Conservation (phyloP, 2,797 vertebrate species). For the Sebastolobus altivelis region DNA sequence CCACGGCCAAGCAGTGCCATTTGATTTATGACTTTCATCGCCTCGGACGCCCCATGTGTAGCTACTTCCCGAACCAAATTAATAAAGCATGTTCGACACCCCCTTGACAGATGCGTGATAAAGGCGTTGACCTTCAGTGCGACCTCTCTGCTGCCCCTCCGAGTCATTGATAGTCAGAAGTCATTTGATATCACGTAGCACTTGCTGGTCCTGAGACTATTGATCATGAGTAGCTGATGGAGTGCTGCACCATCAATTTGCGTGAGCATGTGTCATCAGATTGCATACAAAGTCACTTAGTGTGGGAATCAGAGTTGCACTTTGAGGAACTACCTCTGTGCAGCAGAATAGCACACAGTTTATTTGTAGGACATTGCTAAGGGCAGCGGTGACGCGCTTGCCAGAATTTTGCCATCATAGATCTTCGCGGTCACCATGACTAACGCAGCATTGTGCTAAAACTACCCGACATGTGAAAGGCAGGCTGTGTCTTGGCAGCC, state of each 20-base stretch:
- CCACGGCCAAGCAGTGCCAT: conserved; percentile 8
- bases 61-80: conserved; percentile 57
- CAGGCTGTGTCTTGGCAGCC: conserved; percentile 70
- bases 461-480: conserved; percentile 69
- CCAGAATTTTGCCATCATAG: conserved; percentile 47
- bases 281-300: conserved; percentile 24
- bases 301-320: conserved; percentile 8
- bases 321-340: conserved; percentile 6
- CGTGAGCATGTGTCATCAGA: conserved; percentile 27
- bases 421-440: conserved; percentile 61
- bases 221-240: conserved; percentile 54
- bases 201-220: conserved; percentile 38
- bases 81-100: conserved; percentile 50
- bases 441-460: conserved; percentile 56
- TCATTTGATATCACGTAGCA: conserved; percentile 51
- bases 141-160: conserved; percentile 27
- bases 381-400: conserved; percentile 24
- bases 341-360: not conserved
- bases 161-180: conserved; percentile 48
- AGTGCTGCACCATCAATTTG: conserved; percentile 41
- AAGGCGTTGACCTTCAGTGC: conserved; percentile 57
- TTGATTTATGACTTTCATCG: conserved; percentile 77
- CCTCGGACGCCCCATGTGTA: conserved; percentile 33
- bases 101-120: conserved; percentile 43
- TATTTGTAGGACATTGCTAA: conserved; percentile 45